Evolutionary conservation across 2,888 invertebrate genomes (phyloP).

Genomic region (Drosophila vallismaia): DNA sequence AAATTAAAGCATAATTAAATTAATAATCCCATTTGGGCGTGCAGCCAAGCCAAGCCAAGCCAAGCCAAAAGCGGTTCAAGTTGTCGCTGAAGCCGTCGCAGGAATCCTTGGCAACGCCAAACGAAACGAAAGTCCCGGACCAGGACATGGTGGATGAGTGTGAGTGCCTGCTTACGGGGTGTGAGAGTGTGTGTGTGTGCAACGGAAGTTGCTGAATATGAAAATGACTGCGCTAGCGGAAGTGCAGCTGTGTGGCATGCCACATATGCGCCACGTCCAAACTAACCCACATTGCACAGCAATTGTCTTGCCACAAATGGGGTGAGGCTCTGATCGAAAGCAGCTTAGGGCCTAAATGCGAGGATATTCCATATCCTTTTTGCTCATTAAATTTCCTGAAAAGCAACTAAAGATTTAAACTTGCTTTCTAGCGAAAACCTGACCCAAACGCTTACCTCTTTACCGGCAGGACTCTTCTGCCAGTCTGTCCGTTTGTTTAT

Average conservation of each 20-base stretch:
- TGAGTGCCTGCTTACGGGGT: not conserved
- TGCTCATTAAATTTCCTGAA: not conserved
- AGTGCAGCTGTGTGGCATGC: conserved; percentile 80
- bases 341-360: not conserved
- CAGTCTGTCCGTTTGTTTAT: conserved; percentile 22
- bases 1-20: conserved; percentile 82
- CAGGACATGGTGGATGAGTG: not conserved
- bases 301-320: conserved; percentile 64
- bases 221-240: conserved; percentile 80
- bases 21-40: conserved; percentile 81
- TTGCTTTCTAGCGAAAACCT: not conserved
- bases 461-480: not conserved
- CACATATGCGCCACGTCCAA: conserved; percentile 72
- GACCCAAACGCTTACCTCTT: conserved; percentile 7
- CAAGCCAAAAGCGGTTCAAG: conserved; percentile 18
- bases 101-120: conserved; percentile 5
- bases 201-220: conserved; percentile 79
- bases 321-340: not conserved
- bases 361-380: not conserved
- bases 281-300: conserved; percentile 13
- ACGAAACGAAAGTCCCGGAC: conserved; percentile 8
- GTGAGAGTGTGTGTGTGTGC: not conserved
- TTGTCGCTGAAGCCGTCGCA: conserved; percentile 35
- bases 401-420: not conserved
- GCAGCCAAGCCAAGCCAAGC: conserved; percentile 50